These are phyloP conservation scores for Rotaria sp. DNA, from an alignment of 2,888 invertebrate species.

Conservation along the genomic window DNA sequence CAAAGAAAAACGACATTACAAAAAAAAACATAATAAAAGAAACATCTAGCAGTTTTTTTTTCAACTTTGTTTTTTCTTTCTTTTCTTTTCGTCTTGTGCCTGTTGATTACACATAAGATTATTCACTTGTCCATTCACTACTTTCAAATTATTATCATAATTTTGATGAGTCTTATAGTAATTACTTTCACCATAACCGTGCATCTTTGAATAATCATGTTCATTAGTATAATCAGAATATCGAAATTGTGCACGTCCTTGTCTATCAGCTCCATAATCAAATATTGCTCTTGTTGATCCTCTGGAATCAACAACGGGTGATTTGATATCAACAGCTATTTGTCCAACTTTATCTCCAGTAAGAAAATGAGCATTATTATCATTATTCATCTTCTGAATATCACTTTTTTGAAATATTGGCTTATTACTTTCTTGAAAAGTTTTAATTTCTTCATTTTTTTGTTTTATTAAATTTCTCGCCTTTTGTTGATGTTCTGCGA, in stretches of 20 bases:
- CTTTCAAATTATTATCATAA: neutral
- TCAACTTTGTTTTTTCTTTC: too few relatives aligned
- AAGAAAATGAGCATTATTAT: constrained; percentile 2
- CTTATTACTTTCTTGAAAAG: neutral
- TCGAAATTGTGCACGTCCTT: neutral
- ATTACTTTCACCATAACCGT: neutral
- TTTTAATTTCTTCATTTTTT: neutral
- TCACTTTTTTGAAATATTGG: neutral
- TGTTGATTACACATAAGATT: too few relatives aligned
- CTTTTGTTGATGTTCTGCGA: neutral
- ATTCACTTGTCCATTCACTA: neutral
- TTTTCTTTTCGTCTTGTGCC: too few relatives aligned
- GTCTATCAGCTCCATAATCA: neutral
- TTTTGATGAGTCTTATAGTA: neutral
- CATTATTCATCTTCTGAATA: neutral
- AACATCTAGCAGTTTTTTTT: too few relatives aligned
- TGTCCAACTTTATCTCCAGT: neutral
- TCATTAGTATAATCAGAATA: neutral
- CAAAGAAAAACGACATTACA: too few relatives aligned
- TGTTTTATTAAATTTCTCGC: neutral
- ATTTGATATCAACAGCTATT: neutral
- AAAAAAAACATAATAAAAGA: too few relatives aligned
- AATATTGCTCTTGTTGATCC: neutral
- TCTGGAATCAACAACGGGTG: neutral
- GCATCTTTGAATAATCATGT: neutral